Conservation (phyloP, 2,888 invertebrate genomes). For the Anoncus sp. region DNA sequence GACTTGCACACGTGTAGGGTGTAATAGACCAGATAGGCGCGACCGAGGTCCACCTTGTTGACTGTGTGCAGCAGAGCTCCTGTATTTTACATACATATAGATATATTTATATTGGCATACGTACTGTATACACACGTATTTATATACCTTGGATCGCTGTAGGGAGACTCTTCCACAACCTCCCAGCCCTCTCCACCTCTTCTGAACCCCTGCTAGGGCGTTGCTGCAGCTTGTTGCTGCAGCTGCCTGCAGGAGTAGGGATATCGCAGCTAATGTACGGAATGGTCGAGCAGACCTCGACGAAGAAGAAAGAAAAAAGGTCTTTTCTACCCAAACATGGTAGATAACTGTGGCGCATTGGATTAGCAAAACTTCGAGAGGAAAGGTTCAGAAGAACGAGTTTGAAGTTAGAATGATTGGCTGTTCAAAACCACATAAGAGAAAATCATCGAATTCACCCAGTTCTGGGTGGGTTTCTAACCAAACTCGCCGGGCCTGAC, state of each 20-base stretch:
- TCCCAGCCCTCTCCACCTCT: too few species aligned
- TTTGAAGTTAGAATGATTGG: too few species aligned
- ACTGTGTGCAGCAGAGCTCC: conserved; percentile 41
- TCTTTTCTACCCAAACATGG: neutral
- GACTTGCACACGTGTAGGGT: conserved; percentile 58
- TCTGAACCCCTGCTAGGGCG: too few species aligned
- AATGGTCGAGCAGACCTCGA: neutral
- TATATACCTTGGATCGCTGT: neutral
- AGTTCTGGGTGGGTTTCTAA: too few species aligned
- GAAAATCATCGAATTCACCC: too few species aligned
- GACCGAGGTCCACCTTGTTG: conserved; percentile 47
- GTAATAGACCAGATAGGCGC: conserved; percentile 45
- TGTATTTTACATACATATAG: too few species aligned
- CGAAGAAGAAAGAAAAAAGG: conserved; percentile 11
- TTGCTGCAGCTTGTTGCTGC: conserved; percentile 29
- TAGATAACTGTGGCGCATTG: neutral
- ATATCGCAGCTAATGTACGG: conserved; percentile 22
- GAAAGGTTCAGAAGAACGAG: too few species aligned
- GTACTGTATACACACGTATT: conserved; percentile 5
- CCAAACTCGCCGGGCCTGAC: too few species aligned
- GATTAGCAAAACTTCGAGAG: too few species aligned
- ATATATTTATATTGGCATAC: conserved; percentile 9
- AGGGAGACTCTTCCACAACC: conserved; percentile 6
- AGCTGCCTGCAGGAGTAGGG: conserved; percentile 8
- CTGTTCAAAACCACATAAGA: too few species aligned